These are phyloP conservation scores for Dryobotodes eremita DNA, from an alignment of 2,888 invertebrate genomes.

Conservation along the genomic window DNA sequence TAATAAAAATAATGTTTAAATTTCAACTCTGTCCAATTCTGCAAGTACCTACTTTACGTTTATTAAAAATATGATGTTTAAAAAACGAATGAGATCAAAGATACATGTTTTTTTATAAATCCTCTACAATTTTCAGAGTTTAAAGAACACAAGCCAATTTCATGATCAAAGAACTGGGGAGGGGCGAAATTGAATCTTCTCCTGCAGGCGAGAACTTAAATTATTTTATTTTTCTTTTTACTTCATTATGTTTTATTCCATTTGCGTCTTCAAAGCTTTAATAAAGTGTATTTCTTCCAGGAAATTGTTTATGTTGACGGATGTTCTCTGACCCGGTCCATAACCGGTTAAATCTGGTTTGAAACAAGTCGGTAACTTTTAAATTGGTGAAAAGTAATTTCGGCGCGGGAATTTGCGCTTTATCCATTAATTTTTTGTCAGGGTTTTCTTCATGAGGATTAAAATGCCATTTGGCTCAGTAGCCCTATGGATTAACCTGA, in stretches of 20 bases:
- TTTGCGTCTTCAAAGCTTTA: slow-evolving; percentile 73
- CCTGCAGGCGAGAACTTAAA: slow-evolving; percentile 66
- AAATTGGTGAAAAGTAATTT: slow-evolving; percentile 51
- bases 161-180: slow-evolving; percentile 75
- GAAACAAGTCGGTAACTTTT: slow-evolving; percentile 51
- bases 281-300: slow-evolving; percentile 66
- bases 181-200: slow-evolving; percentile 71
- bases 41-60: background rate
- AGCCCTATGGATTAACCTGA: slow-evolving; percentile 68
- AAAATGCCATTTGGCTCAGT: slow-evolving; percentile 70
- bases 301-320: slow-evolving; percentile 71
- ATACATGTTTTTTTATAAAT: slow-evolving; percentile 8
- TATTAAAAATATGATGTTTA: background rate
- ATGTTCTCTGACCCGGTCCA: slow-evolving; percentile 45
- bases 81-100: slow-evolving; percentile 25
- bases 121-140: slow-evolving; percentile 1
- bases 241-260: slow-evolving; percentile 80
- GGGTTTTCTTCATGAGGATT: slow-evolving; percentile 68
- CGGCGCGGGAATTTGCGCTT: slow-evolving; percentile 25
- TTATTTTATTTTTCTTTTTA: slow-evolving; percentile 69
- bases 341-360: slow-evolving; percentile 60
- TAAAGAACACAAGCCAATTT: slow-evolving; percentile 70
- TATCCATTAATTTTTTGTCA: slow-evolving; percentile 52
- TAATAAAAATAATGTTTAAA: background rate
- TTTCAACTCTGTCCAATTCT: background rate